Conservation (phyloP, 2,888 invertebrate genomes). For the Drosophila nigritarsus region DNA sequence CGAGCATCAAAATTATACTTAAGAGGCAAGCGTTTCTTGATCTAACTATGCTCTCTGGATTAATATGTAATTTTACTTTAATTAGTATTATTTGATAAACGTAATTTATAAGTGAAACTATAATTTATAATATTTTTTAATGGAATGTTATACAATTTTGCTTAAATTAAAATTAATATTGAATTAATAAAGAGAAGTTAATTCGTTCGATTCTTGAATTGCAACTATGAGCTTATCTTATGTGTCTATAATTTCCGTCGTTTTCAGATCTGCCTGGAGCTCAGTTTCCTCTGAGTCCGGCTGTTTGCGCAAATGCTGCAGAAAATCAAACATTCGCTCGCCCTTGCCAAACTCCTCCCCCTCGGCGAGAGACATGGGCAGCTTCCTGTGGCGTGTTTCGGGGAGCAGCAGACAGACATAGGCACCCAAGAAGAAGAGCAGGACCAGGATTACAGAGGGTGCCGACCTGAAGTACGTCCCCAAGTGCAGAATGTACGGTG, state of each 20-base stretch:
- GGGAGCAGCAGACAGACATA: constrained; percentile 86
- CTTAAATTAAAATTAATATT: not conserved
- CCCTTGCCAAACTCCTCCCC: constrained; percentile 64
- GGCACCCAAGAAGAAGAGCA: constrained; percentile 85
- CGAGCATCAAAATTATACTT: not conserved
- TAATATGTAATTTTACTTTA: not conserved
- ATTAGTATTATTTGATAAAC: not conserved
- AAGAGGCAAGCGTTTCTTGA: not conserved
- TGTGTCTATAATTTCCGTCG: constrained; percentile 17
- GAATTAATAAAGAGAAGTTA: not conserved
- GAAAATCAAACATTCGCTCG: constrained; percentile 60
- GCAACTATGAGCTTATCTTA: not conserved
- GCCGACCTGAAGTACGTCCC: constrained; percentile 84
- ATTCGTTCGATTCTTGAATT: not conserved
- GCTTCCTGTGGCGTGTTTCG: constrained; percentile 86
- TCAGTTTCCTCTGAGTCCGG: not conserved
- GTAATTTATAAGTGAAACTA: not conserved
- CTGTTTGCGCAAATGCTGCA: constrained; percentile 23
- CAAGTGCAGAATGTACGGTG: constrained; percentile 86
- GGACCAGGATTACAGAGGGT: constrained; percentile 86
- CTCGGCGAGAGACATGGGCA: constrained; percentile 66
- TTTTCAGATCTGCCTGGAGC: constrained; percentile 28
- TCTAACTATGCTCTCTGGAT: no score
- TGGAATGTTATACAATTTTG: not conserved
- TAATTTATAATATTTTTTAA: not conserved